phyloP scores from a whole-genome alignment of 2,888 invertebrate species.

The Cheilosia vulpina region DNA sequence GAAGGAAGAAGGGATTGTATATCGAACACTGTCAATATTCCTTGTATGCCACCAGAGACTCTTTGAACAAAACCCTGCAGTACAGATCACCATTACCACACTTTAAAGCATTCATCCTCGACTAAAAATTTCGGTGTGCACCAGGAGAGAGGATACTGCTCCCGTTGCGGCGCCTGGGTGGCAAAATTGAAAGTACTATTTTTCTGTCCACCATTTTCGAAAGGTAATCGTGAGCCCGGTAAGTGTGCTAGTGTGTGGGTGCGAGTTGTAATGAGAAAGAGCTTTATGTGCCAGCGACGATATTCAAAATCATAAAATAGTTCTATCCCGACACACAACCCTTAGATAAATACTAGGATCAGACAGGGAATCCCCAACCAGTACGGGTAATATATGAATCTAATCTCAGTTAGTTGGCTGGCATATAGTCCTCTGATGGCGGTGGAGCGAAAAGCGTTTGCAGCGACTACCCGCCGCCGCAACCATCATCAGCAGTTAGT shows the following conservation, averaged over 20 bases:
- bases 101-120: too few species aligned
- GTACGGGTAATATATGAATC: constrained; percentile 67
- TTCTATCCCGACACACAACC: constrained; percentile 56
- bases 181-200: constrained; percentile 62
- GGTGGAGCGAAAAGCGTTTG: constrained; percentile 37
- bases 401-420: constrained; percentile 71
- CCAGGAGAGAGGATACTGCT: too few species aligned
- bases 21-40: too few species aligned
- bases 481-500: constrained; percentile 71
- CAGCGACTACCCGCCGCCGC: constrained; percentile 51
- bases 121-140: too few species aligned
- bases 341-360: constrained; percentile 74
- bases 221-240: constrained; percentile 41
- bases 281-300: constrained; percentile 54
- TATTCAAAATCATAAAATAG: constrained; percentile 75
- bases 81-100: too few species aligned
- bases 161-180: neutral
- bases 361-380: constrained; percentile 71
- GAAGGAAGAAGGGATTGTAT: neutral
- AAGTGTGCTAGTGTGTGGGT: neutral
- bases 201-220: constrained; percentile 47
- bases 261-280: constrained; percentile 24
- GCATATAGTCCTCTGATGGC: constrained; percentile 17
- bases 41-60: too few species aligned
- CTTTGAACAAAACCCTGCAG: too few species aligned